Percentiles rank a stretch among this genome's conserved stretches.
Conservation (phyloP, 1,140 invertebrate genomes). For the Ganaspis sp. region DNA sequence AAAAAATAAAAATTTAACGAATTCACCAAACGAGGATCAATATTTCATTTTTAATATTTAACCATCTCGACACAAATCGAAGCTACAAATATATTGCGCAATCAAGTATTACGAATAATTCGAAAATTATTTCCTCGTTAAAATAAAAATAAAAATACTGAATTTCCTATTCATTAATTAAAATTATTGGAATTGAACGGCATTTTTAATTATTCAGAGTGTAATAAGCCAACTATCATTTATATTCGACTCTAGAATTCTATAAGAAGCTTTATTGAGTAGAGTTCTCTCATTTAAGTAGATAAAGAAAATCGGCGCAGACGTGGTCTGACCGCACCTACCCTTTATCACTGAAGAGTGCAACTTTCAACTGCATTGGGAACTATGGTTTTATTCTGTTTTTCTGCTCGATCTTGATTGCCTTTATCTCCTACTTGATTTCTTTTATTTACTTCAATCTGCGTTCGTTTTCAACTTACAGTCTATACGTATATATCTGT, state of each 20-base stretch:
- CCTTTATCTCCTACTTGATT: conserved; percentile 26
- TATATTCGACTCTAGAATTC: neutral
- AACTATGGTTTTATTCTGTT: conserved; percentile 29
- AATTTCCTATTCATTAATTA: neutral
- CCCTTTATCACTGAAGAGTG: conserved; percentile 23
- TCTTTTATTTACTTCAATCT: conserved; percentile 23
- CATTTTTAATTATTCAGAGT: conserved; percentile 1
- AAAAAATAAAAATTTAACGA: no score
- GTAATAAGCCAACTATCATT: neutral
- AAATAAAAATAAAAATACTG: no score
- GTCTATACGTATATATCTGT: neutral
- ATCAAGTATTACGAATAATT: no score
- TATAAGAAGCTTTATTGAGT: conserved; percentile 10
- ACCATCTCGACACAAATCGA: no score
- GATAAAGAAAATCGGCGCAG: conserved; percentile 27
- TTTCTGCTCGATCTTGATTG: conserved; percentile 22
- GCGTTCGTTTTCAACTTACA: conserved; percentile 8
- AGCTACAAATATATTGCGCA: no score
- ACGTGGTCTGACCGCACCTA: conserved; percentile 26
- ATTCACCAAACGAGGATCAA: no score
- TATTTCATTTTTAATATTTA: no score
- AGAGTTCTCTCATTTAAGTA: conserved; percentile 22
- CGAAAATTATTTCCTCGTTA: no score
- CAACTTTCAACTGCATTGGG: conserved; percentile 26
- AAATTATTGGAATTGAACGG: neutral